Percentiles rank a stretch among this genome's conserved stretches.
Evolutionary conservation across 1,140 invertebrate species (phyloP).

Genomic region (Colletes gigas): DNA sequence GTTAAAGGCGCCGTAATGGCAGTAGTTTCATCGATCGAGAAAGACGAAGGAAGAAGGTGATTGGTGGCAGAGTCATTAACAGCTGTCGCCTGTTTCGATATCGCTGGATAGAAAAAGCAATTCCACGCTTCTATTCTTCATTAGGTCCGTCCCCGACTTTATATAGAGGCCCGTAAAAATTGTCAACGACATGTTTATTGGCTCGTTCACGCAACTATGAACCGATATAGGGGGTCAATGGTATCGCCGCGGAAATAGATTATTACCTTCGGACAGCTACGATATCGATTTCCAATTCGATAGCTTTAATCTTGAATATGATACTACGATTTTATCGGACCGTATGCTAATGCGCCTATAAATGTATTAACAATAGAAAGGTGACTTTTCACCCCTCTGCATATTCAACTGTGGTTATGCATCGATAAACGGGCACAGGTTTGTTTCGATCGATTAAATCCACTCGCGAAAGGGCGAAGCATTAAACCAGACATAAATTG

Average conservation of each 20-base stretch:
- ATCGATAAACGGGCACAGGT: no score
- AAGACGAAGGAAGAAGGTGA: conserved; percentile 25
- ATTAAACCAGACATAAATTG: no score
- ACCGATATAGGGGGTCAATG: neutral
- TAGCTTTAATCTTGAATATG: neutral
- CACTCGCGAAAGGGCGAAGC: no score
- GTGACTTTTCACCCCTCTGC: no score
- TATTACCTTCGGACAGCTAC: neutral
- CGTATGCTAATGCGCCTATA: neutral
- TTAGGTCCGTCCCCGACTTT: neutral
- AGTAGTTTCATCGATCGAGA: conserved; percentile 14
- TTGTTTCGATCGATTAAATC: no score
- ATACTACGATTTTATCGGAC: neutral
- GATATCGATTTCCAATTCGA: neutral
- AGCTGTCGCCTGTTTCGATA: conserved; percentile 33
- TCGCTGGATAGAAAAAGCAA: neutral
- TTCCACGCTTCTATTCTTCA: conserved; percentile 25
- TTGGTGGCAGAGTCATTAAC: conserved; percentile 48
- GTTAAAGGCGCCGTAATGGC: conserved; percentile 8
- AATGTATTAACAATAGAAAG: neutral
- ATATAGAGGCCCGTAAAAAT: conserved; percentile 6
- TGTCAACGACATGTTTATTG: conserved; percentile 30
- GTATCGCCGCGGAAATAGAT: conserved; percentile 2
- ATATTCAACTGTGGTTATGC: no score
- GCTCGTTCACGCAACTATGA: neutral